These are phyloP conservation scores for Heliothis subflexa DNA, from an alignment of 1,140 invertebrate genomes.

Conservation along the genomic window DNA sequence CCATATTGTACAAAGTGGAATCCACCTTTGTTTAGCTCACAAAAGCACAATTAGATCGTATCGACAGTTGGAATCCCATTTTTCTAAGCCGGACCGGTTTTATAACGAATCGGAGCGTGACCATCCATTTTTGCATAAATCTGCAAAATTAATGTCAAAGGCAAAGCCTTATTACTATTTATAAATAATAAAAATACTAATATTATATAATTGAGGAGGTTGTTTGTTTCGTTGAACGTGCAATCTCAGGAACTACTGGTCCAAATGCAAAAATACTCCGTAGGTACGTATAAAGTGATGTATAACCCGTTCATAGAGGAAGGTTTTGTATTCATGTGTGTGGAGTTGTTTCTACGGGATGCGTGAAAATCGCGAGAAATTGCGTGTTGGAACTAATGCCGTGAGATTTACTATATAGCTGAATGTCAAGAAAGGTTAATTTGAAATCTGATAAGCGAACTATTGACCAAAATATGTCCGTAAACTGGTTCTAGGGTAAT, in stretches of 20 bases:
- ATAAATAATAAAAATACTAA: no score
- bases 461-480: not conserved
- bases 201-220: no score
- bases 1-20: conserved; percentile 40
- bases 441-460: not conserved
- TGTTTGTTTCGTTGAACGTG: no score
- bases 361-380: no score
- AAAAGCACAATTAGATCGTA: conserved; percentile 62
- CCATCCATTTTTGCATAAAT: conserved; percentile 16
- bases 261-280: no score
- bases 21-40: conserved; percentile 59
- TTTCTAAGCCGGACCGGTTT: conserved; percentile 53
- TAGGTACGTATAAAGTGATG: no score
- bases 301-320: no score
- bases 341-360: no score
- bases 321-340: no score
- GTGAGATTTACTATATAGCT: not conserved
- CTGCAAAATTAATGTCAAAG: conserved; percentile 27
- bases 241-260: no score
- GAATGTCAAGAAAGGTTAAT: conserved; percentile 7
- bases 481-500: no score
- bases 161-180: not conserved
- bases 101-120: conserved; percentile 49
- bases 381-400: not conserved
- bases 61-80: conserved; percentile 57